A percentile compares a stretch with the other conserved stretches of the same genome.
Conservation (phyloP, 2,888 invertebrate species). For the Calameuta pallipes region DNA sequence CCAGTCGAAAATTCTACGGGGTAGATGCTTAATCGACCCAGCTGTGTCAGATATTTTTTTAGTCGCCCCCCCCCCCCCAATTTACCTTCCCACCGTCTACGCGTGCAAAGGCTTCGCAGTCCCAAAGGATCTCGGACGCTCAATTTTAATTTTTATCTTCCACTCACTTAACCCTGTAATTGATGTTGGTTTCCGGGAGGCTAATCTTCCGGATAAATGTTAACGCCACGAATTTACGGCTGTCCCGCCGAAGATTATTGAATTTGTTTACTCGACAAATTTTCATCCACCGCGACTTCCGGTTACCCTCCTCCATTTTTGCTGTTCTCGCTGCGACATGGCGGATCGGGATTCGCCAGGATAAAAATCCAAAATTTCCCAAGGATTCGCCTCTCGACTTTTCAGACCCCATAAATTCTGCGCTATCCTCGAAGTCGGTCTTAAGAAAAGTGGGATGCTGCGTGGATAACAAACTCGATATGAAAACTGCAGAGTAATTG, state of each 20-base stretch:
- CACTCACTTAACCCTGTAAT: slow-evolving; percentile 19
- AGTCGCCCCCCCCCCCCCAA: neutral
- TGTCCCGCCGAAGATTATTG: slow-evolving; percentile 16
- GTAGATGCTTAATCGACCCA: neutral
- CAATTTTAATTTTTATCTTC: slow-evolving; percentile 19
- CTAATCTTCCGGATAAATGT: slow-evolving; percentile 18
- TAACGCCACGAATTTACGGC: slow-evolving; percentile 17
- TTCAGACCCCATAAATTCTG: neutral
- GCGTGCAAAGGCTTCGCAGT: neutral
- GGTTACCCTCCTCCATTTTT: neutral
- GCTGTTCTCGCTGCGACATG: neutral
- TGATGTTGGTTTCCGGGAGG: slow-evolving; percentile 4
- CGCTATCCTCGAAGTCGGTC: neutral
- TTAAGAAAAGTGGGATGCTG: neutral
- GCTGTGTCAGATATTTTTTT: neutral
- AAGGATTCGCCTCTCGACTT: neutral
- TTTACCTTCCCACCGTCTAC: neutral
- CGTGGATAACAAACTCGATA: neutral
- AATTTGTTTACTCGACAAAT: slow-evolving; percentile 18
- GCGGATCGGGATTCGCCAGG: neutral
- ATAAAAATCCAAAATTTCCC: neutral
- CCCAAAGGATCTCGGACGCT: neutral
- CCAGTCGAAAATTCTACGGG: neutral
- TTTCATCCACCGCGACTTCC: neutral
- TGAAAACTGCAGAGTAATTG: slow-evolving; percentile 15